phyloP scores from a whole-genome alignment of 2,113 vertebrate species.

The Etheostoma spectabile region DNA sequence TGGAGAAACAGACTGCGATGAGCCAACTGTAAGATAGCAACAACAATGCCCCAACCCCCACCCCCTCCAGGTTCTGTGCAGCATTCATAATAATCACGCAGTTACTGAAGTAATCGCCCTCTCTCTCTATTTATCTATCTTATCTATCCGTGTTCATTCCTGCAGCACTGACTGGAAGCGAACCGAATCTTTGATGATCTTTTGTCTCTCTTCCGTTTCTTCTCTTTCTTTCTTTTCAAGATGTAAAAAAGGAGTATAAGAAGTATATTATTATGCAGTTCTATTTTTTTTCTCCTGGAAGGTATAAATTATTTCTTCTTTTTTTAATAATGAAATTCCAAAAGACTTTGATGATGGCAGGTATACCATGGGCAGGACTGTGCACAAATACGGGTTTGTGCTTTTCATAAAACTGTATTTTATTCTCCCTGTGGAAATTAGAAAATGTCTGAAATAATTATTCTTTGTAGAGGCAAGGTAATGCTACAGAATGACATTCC shows the following conservation, averaged over 20 bases:
- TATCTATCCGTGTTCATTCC: conserved; percentile 75
- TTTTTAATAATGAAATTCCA: conserved; percentile 58
- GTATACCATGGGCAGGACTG: conserved; percentile 73
- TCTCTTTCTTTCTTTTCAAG: conserved; percentile 63
- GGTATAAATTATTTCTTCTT: conserved; percentile 84
- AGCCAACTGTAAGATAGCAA: conserved; percentile 91
- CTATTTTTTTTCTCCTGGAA: conserved; percentile 80
- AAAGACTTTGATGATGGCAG: conserved; percentile 76
- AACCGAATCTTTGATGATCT: conserved; percentile 62
- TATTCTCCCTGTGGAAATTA: conserved; percentile 67
- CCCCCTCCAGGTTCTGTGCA: conserved; percentile 47
- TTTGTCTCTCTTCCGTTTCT: conserved; percentile 45
- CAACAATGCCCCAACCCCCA: neutral
- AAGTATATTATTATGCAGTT: conserved; percentile 80
- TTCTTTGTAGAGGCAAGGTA: conserved; percentile 65
- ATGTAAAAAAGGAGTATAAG: conserved; percentile 81
- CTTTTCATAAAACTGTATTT: conserved; percentile 76
- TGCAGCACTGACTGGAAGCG: conserved; percentile 68
- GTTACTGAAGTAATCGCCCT: conserved; percentile 71
- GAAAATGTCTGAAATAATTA: conserved; percentile 36
- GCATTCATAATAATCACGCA: conserved; percentile 65
- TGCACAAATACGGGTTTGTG: conserved; percentile 80
- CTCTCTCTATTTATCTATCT: conserved; percentile 75
- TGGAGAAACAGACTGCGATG: conserved; percentile 99
- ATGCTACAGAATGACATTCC: conserved; percentile 77